Percentiles rank a stretch among this genome's conserved stretches.
Conservation (phyloP, 2,113 vertebrate species). For the Manacus vitellinus region DNA sequence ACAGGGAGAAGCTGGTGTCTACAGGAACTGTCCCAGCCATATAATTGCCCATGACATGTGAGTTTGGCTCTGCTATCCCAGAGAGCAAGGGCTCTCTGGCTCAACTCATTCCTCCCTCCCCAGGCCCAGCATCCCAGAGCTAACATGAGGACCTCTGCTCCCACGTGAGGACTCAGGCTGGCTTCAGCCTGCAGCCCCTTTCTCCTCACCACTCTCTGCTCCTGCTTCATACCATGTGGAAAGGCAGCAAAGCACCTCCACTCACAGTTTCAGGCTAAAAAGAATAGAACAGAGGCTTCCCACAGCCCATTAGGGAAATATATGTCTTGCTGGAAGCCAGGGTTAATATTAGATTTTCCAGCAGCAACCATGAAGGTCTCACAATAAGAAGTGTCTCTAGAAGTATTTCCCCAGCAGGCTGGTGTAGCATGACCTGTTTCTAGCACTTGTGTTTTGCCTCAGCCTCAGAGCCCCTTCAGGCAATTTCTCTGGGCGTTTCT, state of each 20-base stretch:
- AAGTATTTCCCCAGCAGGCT: not conserved
- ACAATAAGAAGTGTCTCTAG: not conserved
- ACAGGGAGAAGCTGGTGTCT: not conserved
- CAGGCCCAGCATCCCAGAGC: not conserved
- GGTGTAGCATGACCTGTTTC: not conserved
- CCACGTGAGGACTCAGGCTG: not conserved
- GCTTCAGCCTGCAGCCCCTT: not conserved
- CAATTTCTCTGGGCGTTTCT: conserved; percentile 8
- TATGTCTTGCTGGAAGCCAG: not conserved
- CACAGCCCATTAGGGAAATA: not conserved
- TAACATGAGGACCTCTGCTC: not conserved
- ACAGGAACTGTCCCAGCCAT: not conserved
- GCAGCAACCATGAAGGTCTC: not conserved
- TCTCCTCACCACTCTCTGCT: not conserved
- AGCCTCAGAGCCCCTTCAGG: not conserved
- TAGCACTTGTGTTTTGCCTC: not conserved
- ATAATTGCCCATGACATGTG: rapidly evolving
- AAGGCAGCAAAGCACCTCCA: not conserved
- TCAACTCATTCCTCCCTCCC: not conserved
- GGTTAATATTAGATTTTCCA: conserved; percentile 14
- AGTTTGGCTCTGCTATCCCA: not conserved
- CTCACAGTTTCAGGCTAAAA: not conserved
- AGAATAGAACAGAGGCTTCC: not conserved
- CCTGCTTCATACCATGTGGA: rapidly evolving
- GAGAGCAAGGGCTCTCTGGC: not conserved